Evolutionary conservation across 2,113 vertebrate species (phyloP).

Genomic region (Nothocercus julius): DNA sequence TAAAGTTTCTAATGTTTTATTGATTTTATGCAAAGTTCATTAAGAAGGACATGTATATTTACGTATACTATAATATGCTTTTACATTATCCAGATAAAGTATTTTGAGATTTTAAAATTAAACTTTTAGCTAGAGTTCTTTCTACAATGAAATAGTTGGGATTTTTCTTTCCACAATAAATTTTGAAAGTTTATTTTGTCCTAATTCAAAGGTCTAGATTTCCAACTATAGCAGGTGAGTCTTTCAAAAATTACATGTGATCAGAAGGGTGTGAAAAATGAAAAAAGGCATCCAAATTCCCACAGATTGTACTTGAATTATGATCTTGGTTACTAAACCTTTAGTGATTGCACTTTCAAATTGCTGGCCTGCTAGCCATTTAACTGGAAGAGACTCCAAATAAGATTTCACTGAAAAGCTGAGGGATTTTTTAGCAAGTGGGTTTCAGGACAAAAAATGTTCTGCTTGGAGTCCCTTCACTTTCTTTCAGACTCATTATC

Average conservation of each 20-base stretch:
- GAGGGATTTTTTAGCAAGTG: background rate
- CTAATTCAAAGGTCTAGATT: background rate
- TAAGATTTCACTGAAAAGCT: background rate
- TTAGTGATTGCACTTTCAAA: background rate
- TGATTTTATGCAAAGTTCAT: background rate
- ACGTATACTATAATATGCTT: background rate
- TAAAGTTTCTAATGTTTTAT: background rate
- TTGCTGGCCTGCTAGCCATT: background rate
- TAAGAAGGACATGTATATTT: background rate
- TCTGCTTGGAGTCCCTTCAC: slow-evolving; percentile 35
- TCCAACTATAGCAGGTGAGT: too few species aligned
- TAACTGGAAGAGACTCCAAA: background rate
- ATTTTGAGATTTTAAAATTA: background rate
- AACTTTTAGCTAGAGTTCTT: background rate
- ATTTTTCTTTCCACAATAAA: background rate
- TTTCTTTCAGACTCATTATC: slow-evolving; percentile 52
- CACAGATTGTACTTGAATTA: background rate
- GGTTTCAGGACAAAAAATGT: slow-evolving; percentile 4
- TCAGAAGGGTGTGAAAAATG: background rate
- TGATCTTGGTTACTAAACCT: background rate
- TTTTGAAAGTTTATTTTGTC: background rate
- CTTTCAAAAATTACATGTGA: background rate
- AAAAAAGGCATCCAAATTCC: background rate
- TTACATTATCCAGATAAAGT: background rate
- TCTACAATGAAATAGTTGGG: background rate